Evolutionary conservation across 2,888 invertebrate genomes (phyloP).

Genomic region (Chloromyia formosa): DNA sequence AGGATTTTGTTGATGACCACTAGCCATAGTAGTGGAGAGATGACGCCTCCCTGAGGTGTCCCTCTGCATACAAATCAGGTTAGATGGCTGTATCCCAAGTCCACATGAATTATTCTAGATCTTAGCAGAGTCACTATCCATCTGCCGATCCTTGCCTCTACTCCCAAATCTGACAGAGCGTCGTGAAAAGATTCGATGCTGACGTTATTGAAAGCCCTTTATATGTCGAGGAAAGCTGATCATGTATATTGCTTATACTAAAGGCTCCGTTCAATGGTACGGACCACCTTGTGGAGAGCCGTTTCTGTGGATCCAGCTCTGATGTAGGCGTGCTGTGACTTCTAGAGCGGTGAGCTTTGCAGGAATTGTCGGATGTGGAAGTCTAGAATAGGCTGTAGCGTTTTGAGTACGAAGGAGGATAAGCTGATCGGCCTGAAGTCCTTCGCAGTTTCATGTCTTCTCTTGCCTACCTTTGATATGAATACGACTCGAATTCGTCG

Average conservation of each 20-base stretch:
- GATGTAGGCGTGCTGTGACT: background rate
- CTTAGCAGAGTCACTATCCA: too few relatives aligned
- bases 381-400: background rate
- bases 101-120: too few relatives aligned
- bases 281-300: conserved; percentile 1
- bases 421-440: background rate
- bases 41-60: too few relatives aligned
- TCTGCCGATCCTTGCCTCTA: too few relatives aligned
- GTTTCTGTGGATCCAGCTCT: background rate
- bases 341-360: too few relatives aligned
- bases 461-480: background rate
- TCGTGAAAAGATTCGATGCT: background rate
- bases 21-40: too few relatives aligned
- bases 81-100: too few relatives aligned
- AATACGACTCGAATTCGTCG: background rate
- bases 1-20: too few relatives aligned
- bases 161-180: too few relatives aligned
- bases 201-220: background rate
- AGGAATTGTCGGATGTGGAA: background rate
- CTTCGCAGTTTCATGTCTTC: background rate
- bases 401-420: background rate
- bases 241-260: background rate
- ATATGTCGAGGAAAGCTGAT: background rate
- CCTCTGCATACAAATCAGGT: too few relatives aligned
- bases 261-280: too few relatives aligned